Evolutionary conservation across 2,113 vertebrate species (phyloP).

Genomic region (Poecile atricapillus): DNA sequence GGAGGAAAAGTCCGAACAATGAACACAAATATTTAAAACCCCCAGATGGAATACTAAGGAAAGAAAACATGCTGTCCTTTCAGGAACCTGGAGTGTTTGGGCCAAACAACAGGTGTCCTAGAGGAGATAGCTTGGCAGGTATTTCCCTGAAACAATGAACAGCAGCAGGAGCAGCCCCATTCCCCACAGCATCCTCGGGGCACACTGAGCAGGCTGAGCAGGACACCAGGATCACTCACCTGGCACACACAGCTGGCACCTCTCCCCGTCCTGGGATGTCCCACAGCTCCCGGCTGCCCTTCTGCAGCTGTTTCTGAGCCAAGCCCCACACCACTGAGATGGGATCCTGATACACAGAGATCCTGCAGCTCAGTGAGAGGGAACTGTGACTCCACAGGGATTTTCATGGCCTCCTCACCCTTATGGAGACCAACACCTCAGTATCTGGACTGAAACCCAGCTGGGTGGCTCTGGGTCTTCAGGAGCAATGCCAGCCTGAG

Average conservation of each 20-base stretch:
- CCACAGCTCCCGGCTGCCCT: not conserved
- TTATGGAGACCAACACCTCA: not conserved
- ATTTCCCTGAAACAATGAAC: not conserved
- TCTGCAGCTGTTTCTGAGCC: not conserved
- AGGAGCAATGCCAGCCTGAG: not conserved
- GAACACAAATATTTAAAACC: not conserved
- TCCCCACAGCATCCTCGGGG: fast-evolving
- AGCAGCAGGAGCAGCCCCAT: not conserved
- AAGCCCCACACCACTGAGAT: not conserved
- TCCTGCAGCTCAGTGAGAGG: not conserved
- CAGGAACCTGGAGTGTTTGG: not conserved
- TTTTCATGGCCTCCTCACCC: not conserved
- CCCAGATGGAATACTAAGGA: not conserved
- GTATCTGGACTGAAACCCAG: not conserved
- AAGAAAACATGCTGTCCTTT: fast-evolving
- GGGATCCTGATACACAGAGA: not conserved
- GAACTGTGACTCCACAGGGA: fast-evolving
- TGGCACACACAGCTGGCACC: too few relatives aligned
- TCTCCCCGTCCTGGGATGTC: not conserved
- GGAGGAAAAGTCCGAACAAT: not conserved
- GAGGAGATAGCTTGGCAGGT: not conserved
- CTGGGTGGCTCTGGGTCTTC: not conserved
- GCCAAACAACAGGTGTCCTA: not conserved
- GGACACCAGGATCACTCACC: too few relatives aligned
- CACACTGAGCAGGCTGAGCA: fast-evolving